These are phyloP conservation scores for Cebidichthys violaceus DNA, from an alignment of 2,113 vertebrate genomes.

Conservation along the genomic window DNA sequence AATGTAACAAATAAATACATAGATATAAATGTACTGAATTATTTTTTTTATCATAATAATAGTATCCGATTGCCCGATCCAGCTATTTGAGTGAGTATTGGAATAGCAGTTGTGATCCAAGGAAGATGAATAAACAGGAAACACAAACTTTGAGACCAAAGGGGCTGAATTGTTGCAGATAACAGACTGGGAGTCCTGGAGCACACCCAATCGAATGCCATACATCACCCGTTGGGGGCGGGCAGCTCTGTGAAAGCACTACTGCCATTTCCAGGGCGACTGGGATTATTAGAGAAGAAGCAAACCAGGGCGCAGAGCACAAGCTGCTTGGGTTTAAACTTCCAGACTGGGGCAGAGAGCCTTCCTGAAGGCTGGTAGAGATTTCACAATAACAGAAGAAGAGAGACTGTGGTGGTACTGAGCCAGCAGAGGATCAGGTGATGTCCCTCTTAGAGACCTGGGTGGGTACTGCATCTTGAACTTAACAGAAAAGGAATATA, in stretches of 20 bases:
- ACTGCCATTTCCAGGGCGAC: neutral
- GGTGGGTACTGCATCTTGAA: neutral
- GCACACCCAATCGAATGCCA: neutral
- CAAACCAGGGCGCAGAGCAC: neutral
- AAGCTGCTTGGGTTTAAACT: constrained; percentile 8
- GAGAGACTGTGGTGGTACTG: constrained; percentile 6
- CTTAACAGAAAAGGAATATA: neutral
- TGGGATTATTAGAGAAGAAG: constrained; percentile 9
- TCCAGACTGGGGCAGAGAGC: neutral
- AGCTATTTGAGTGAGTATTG: neutral
- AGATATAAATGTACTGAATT: neutral
- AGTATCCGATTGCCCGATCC: neutral
- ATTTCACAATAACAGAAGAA: neutral
- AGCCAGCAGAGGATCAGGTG: constrained; percentile 4
- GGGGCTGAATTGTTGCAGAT: neutral
- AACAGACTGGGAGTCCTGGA: neutral
- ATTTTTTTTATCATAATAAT: neutral
- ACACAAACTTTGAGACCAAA: neutral
- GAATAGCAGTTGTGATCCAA: neutral
- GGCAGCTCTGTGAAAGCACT: constrained; percentile 4
- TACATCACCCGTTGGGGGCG: neutral
- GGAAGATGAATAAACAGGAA: neutral
- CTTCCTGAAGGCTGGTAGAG: constrained; percentile 9
- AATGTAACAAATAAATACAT: neutral
- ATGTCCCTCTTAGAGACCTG: constrained; percentile 15